Conservation (phyloP, 2,888 invertebrate genomes). For the Beris morrisii region DNA sequence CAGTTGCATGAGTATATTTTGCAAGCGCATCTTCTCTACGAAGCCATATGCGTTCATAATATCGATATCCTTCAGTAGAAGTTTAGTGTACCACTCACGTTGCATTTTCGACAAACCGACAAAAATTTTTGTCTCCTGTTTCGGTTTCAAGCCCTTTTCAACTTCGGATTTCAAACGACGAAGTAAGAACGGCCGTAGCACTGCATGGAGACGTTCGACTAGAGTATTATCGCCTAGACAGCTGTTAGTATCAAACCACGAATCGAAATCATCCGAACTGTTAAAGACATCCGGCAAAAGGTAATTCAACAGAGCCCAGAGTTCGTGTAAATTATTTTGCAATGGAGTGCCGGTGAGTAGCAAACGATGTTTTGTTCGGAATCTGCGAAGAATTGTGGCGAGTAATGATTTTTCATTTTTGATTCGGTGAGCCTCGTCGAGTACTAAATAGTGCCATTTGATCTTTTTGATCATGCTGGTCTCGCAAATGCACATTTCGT, state of each 20-base stretch:
- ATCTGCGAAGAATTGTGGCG: slow-evolving; percentile 93
- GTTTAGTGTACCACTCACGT: slow-evolving; percentile 98
- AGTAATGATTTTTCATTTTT: slow-evolving; percentile 99
- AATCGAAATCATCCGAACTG: slow-evolving; percentile 96
- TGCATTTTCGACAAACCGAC: slow-evolving; percentile 98
- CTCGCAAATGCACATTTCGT: slow-evolving; percentile 97
- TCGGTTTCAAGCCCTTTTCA: slow-evolving; percentile 93
- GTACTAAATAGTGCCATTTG: slow-evolving; percentile 99
- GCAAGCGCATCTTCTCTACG: slow-evolving; percentile 94
- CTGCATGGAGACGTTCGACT: slow-evolving; percentile 90
- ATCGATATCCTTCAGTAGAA: slow-evolving; percentile 98
- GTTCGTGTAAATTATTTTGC: slow-evolving; percentile 97
- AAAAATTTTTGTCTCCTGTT: slow-evolving; percentile 96
- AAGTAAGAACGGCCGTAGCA: slow-evolving; percentile 90
- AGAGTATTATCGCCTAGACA: slow-evolving; percentile 89
- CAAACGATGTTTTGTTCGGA: slow-evolving; percentile 93
- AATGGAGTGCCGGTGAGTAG: slow-evolving; percentile 96
- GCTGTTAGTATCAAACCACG: slow-evolving; percentile 96
- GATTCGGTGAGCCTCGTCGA: slow-evolving; percentile 98
- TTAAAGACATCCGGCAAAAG: slow-evolving; percentile 97
- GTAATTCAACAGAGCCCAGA: slow-evolving; percentile 98
- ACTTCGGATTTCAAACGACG: slow-evolving; percentile 96
- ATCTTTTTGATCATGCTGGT: slow-evolving; percentile 97
- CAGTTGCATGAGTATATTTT: slow-evolving; percentile 99
- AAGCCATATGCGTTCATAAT: slow-evolving; percentile 96